These are phyloP conservation scores for Chloroclysta siterata DNA, from an alignment of 2,888 invertebrate species.

Conservation along the genomic window DNA sequence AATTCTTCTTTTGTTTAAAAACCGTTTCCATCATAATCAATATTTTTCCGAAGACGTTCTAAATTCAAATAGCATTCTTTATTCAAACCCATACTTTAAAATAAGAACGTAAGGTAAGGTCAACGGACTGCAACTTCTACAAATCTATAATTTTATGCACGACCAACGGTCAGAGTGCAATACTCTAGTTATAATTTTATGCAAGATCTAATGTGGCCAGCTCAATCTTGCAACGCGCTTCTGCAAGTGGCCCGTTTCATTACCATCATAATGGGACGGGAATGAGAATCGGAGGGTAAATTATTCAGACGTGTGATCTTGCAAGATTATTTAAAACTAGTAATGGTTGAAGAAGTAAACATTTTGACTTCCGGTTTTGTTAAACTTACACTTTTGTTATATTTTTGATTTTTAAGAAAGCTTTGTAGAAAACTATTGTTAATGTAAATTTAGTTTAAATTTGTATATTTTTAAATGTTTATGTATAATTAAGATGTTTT, in stretches of 20 bases:
- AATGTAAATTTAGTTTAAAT: neutral
- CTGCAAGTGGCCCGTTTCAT: conserved; percentile 48
- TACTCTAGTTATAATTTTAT: conserved; percentile 67
- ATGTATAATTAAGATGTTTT: neutral
- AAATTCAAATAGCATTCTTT: neutral
- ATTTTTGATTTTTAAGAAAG: neutral
- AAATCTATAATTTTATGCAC: conserved; percentile 32
- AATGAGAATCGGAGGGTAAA: conserved; percentile 49
- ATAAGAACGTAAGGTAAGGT: conserved; percentile 18
- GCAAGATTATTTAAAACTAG: conserved; percentile 5
- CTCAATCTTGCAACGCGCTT: conserved; percentile 68
- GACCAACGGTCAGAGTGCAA: conserved; percentile 57
- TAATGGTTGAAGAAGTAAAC: conserved; percentile 3
- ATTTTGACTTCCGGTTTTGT: conserved; percentile 32
- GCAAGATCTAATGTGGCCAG: conserved; percentile 72
- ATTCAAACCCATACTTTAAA: neutral
- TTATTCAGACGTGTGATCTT: conserved; percentile 43
- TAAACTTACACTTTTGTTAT: neutral
- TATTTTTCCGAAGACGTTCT: neutral
- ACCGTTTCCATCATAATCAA: neutral
- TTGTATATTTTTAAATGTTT: neutral
- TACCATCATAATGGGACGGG: conserved; percentile 68
- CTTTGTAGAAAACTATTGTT: neutral
- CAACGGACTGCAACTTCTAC: conserved; percentile 17
- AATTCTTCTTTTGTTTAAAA: too few species aligned